Evolutionary conservation across 1,140 invertebrate genomes (phyloP), one percentile per base, ranked within the genome.

Genomic region (Parasteatoda tepidariorum): DNA sequence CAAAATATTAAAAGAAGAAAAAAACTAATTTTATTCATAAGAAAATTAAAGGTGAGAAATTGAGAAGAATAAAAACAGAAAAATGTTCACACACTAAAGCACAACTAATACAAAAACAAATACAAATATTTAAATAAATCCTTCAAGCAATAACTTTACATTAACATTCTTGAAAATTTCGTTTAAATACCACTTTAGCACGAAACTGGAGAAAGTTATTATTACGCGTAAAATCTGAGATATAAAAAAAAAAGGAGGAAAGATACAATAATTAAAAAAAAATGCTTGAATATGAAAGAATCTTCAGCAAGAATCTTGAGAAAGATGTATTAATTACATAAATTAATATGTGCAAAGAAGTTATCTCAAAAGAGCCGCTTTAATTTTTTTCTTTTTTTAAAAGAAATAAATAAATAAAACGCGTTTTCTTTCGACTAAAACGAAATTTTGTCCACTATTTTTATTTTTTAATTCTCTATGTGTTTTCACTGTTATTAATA

Each of bases 251-350:
- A 79, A 79, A 79, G 30, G 74, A 78, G 38, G 28, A 66, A 59
- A 66, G 31, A 34, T n/a, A n/a, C n/a, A 64, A 64, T 59, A 57
- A 55, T 7, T 31, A 66, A 76, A 38, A 24, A 66, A 31, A 33
- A 33, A 38, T 13, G 7, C 34, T n/a, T n/a, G n/a, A n/a, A 41
- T 15, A n/a, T 30, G 55, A 73, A 68, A 79, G 76, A 67, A 79
- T 55, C 30, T 79, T 55, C 76, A 55, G 18, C 59, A 59, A 70
- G n/a, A 41, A 34, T 41, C 78, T 61, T 30, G 26, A 55, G 64
- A 82, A 71, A 82, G 78, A 82, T 82, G 67, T 82, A 82, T 82
- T 82, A 82, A 82, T 82, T 82, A 82, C 78, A 70, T 82, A 82
- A 82, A 82, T 82, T 82, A 82, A 82, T 82, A 82, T 82, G 78